These are phyloP conservation scores for Sander vitreus DNA, from an alignment of 2,113 vertebrate species.

Conservation along the genomic window DNA sequence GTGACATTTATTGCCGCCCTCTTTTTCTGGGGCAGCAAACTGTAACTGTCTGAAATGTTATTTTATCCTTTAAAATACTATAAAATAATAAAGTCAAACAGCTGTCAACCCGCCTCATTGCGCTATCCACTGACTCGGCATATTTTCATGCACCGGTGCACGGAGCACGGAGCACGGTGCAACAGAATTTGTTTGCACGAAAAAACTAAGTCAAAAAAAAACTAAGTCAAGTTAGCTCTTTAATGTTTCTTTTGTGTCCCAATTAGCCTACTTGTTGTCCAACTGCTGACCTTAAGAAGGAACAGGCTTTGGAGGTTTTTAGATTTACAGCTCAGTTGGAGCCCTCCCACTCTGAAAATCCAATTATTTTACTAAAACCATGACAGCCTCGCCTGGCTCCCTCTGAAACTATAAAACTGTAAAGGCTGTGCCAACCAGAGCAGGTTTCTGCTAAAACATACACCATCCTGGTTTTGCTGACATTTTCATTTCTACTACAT, in stretches of 20 bases:
- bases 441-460: conserved; percentile 56
- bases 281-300: conserved; percentile 39
- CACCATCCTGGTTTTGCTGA: conserved; percentile 56
- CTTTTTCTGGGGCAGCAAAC: background rate
- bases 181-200: background rate
- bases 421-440: conserved; percentile 47
- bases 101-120: background rate
- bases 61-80: background rate
- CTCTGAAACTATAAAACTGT: conserved; percentile 62
- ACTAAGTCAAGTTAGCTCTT: background rate
- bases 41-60: background rate
- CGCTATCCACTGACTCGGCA: conserved; percentile 3
- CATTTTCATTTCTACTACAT: conserved; percentile 59
- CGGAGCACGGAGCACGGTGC: no score
- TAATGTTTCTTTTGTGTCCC: background rate
- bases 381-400: conserved; percentile 37
- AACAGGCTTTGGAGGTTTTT: conserved; percentile 14
- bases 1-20: background rate
- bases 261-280: conserved; percentile 47
- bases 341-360: conserved; percentile 61
- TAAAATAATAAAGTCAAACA: background rate
- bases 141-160: conserved; percentile 34
- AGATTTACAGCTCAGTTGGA: conserved; percentile 63
- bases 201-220: conserved; percentile 7
- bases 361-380: conserved; percentile 69